Evolutionary conservation across 1,140 invertebrate species (phyloP).

Genomic region (Scaptomyza pallida): DNA sequence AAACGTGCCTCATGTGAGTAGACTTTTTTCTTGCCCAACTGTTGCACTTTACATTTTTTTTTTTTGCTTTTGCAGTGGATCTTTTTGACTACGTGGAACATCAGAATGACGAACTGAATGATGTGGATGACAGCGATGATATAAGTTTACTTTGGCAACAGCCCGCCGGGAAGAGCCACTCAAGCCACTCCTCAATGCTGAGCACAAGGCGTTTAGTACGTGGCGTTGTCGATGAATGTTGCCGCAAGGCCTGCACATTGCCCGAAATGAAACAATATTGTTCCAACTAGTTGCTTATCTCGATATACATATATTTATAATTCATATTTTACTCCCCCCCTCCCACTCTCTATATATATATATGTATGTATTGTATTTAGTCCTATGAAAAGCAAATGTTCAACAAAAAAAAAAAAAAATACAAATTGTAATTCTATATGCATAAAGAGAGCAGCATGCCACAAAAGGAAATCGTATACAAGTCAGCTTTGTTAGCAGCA

Average conservation of each 20-base stretch:
- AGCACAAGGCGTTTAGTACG: constrained; percentile 37
- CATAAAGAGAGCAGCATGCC: background rate
- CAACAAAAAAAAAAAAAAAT: background rate
- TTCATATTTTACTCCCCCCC: background rate
- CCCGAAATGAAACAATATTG: constrained; percentile 34
- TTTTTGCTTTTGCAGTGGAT: constrained; percentile 46
- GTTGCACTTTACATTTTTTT: constrained; percentile 8
- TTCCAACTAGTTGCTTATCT: background rate
- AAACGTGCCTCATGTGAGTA: constrained; percentile 56
- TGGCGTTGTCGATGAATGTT: constrained; percentile 57
- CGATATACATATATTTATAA: background rate
- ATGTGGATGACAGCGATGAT: constrained; percentile 1
- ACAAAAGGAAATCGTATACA: background rate
- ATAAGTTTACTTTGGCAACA: background rate
- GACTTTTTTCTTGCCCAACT: background rate
- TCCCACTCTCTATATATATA: background rate
- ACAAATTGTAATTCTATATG: background rate
- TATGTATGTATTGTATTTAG: background rate
- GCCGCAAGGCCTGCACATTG: constrained; percentile 25
- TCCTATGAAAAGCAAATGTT: constrained; percentile 26
- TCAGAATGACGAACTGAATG: background rate
- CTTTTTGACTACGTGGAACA: constrained; percentile 62
- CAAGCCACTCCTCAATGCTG: constrained; percentile 42
- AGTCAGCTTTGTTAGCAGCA: background rate
- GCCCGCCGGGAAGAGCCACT: background rate